Conservation (phyloP, 1,140 invertebrate species). For the Hetaerina americana region DNA sequence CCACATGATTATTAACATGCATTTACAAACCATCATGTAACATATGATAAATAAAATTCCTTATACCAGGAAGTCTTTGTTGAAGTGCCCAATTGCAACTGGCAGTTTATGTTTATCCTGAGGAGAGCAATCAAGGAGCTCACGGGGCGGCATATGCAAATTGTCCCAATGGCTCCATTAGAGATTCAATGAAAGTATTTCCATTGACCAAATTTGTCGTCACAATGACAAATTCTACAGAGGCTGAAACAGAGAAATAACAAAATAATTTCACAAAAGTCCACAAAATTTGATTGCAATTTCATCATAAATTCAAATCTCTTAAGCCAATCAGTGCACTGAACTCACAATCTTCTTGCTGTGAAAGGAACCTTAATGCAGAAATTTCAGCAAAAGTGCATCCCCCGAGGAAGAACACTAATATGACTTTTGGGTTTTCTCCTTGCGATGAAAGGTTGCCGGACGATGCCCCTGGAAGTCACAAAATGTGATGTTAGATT, state of each 20-base stretch:
- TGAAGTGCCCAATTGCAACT: no score
- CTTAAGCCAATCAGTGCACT: neutral
- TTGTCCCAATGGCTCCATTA: conserved; percentile 40
- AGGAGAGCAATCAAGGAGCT: no score
- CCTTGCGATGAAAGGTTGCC: conserved; percentile 49
- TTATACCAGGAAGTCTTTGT: no score
- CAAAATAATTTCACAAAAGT: neutral
- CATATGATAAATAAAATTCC: no score
- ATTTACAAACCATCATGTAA: no score
- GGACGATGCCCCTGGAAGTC: conserved; percentile 37
- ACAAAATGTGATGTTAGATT: no score
- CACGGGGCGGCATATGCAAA: no score
- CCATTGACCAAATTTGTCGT: conserved; percentile 92
- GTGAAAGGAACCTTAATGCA: conserved; percentile 78
- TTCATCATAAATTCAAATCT: no score
- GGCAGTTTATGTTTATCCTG: no score
- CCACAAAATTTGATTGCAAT: neutral
- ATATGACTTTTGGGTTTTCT: conserved; percentile 60
- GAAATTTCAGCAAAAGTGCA: conserved; percentile 93
- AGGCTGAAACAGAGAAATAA: conserved; percentile 40
- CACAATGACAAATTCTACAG: conserved; percentile 81
- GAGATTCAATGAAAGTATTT: conserved; percentile 62
- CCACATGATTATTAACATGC: no score
- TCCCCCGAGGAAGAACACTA: conserved; percentile 92
- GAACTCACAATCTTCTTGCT: conserved; percentile 73